phyloP scores from a whole-genome alignment of 2,797 vertebrate genomes.

The Acrossocheilus fasciatus region DNA sequence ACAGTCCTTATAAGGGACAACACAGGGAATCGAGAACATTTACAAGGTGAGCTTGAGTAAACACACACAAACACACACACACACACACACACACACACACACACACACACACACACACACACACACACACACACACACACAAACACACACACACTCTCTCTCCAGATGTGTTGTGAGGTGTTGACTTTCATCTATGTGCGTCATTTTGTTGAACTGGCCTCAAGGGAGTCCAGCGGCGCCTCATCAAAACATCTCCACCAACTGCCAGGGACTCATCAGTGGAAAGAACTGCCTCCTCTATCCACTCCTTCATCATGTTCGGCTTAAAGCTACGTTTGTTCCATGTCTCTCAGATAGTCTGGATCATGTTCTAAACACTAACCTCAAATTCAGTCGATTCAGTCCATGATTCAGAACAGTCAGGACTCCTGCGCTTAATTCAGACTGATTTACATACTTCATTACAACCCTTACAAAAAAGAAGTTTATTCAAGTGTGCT shows the following conservation, averaged over 20 bases:
- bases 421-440: background rate
- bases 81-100: conserved; percentile 26
- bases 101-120: conserved; percentile 24
- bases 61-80: conserved; percentile 30
- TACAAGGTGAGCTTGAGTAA: conserved; percentile 38
- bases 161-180: conserved; percentile 49
- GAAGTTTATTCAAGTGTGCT: no score
- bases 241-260: conserved; percentile 43
- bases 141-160: background rate
- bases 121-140: conserved; percentile 19
- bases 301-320: background rate
- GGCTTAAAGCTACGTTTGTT: background rate
- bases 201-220: conserved; percentile 44
- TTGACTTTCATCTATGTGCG: conserved; percentile 49
- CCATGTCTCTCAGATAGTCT: background rate
- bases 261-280: conserved; percentile 28
- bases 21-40: conserved; percentile 42
- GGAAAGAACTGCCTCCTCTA: conserved; percentile 34
- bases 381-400: background rate
- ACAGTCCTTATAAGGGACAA: conserved; percentile 9
- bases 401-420: background rate
- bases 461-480: background rate
- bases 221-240: conserved; percentile 27
- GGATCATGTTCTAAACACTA: conserved; percentile 8
- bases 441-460: conserved; percentile 1